phyloP scores from a whole-genome alignment of 2,113 vertebrate genomes.

The Turnix velox region DNA sequence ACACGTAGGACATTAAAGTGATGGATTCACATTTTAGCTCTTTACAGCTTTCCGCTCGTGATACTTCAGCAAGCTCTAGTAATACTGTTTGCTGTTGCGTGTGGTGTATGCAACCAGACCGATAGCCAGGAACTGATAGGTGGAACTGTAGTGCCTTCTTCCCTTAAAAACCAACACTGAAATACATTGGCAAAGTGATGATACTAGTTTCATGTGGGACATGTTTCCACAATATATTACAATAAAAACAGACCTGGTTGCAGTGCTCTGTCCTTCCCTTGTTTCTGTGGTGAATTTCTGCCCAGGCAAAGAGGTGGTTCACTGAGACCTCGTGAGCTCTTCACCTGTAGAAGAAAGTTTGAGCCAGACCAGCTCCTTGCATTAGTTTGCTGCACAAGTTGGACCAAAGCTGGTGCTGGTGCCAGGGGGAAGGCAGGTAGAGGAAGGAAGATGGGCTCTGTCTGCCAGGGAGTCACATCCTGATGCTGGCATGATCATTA shows the following conservation, averaged over 20 bases:
- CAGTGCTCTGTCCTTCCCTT: neutral
- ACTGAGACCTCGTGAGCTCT: neutral
- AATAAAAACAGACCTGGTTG: neutral
- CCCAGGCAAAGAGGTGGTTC: neutral
- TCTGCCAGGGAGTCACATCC: neutral
- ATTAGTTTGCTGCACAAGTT: rapidly evolving
- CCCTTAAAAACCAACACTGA: neutral
- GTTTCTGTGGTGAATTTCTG: rapidly evolving
- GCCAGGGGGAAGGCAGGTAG: neutral
- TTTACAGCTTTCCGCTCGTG: neutral
- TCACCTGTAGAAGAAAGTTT: neutral
- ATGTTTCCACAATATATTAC: neutral
- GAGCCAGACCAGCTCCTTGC: neutral
- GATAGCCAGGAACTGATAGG: neutral
- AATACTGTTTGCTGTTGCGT: neutral
- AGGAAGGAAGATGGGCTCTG: neutral
- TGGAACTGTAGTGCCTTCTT: neutral
- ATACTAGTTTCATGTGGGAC: neutral
- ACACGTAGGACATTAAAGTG: neutral
- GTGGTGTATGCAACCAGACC: neutral
- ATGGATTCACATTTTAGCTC: neutral
- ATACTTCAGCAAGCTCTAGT: neutral
- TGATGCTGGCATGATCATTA: rapidly evolving
- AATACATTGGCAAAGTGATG: neutral
- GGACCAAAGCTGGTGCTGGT: neutral